Evolutionary conservation across 1,140 invertebrate species (phyloP).

Genomic region (Drosophila prosaltans): DNA sequence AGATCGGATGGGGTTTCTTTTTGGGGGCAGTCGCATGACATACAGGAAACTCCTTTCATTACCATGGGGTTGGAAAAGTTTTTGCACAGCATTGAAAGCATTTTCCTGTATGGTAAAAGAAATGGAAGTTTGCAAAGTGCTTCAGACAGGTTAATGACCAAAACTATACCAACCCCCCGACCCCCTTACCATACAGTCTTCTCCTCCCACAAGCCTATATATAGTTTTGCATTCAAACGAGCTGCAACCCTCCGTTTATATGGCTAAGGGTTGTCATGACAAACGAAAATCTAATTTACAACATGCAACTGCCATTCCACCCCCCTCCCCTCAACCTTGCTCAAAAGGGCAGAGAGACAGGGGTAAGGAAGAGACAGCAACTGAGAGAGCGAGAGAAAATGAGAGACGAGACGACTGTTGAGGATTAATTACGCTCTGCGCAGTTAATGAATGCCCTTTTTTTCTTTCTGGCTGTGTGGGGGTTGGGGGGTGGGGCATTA

Average conservation of each 20-base stretch:
- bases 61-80: slow-evolving; percentile 58
- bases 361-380: slow-evolving; percentile 32
- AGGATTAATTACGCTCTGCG: slow-evolving; percentile 72
- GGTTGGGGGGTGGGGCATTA: slow-evolving; percentile 40
- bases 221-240: slow-evolving; percentile 78
- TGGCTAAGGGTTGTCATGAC: slow-evolving; percentile 69
- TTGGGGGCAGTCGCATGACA: slow-evolving; percentile 64
- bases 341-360: neutral
- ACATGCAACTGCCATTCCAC: slow-evolving; percentile 65
- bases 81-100: slow-evolving; percentile 58
- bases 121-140: slow-evolving; percentile 68
- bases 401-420: slow-evolving; percentile 25
- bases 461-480: neutral
- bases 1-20: neutral
- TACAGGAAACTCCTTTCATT: slow-evolving; percentile 58
- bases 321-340: no score
- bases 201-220: neutral
- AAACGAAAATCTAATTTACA: slow-evolving; percentile 77
- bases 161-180: slow-evolving; percentile 12
- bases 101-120: slow-evolving; percentile 53
- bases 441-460: slow-evolving; percentile 71
- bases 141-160: slow-evolving; percentile 78
- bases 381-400: neutral
- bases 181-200: neutral
- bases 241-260: slow-evolving; percentile 38